Conservation (phyloP, 1,140 invertebrate species). For the Diabrotica virgifera region DNA sequence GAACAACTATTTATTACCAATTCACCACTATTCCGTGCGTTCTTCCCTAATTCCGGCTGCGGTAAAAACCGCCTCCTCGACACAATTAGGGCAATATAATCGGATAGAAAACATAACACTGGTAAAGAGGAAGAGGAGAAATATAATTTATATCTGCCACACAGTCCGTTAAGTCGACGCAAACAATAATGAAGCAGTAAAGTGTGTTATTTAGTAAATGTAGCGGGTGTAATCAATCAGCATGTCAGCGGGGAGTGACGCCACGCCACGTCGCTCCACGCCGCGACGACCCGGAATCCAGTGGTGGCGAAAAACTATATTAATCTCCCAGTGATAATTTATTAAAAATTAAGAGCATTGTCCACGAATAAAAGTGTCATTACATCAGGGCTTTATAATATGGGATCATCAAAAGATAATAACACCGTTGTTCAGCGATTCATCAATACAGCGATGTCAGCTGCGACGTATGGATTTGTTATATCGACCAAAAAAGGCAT, state of each 20-base stretch:
- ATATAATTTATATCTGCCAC: constrained; percentile 3
- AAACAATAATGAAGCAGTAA: constrained; percentile 45
- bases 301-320: no score
- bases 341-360: no score
- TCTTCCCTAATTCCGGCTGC: neutral
- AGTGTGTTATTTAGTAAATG: constrained; percentile 46
- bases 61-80: neutral
- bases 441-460: no score
- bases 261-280: constrained; percentile 19
- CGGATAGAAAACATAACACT: neutral
- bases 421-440: no score
- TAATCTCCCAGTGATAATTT: no score
- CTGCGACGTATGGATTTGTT: no score
- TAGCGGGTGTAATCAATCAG: constrained; percentile 45
- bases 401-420: no score
- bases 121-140: neutral
- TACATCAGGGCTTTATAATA: no score
- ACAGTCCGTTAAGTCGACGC: constrained; percentile 16
- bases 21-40: no score
- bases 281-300: constrained; percentile 11
- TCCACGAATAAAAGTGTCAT: no score
- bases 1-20: no score
- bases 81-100: neutral
- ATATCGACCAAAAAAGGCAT: no score
- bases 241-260: constrained; percentile 42